Conservation (phyloP, 2,888 invertebrate genomes). For the Epinotia bilunana region DNA sequence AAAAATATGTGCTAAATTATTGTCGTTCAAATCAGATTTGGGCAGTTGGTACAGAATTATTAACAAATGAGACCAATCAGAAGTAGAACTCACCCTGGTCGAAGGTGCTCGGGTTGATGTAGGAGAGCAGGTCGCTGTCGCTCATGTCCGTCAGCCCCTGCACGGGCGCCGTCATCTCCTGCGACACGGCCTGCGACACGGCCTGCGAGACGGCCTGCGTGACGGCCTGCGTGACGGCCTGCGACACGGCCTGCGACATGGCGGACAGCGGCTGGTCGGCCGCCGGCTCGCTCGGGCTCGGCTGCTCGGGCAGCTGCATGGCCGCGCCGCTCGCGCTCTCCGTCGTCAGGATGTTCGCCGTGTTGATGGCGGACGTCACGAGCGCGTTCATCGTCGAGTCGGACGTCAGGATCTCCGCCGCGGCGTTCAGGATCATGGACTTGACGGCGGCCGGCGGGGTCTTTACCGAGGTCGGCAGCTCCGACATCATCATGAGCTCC, state of each 20-base stretch:
- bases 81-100: slow-evolving; percentile 88
- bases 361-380: slow-evolving; percentile 83
- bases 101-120: slow-evolving; percentile 95
- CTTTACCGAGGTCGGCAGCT: slow-evolving; percentile 76
- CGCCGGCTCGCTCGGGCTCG: slow-evolving; percentile 66
- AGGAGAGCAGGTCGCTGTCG: slow-evolving; percentile 93
- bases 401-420: slow-evolving; percentile 88
- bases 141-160: slow-evolving; percentile 93
- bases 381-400: slow-evolving; percentile 84
- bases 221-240: slow-evolving; percentile 79
- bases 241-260: slow-evolving; percentile 82
- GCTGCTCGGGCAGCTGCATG: slow-evolving; percentile 56
- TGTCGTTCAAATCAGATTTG: no score
- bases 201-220: slow-evolving; percentile 80
- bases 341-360: slow-evolving; percentile 75
- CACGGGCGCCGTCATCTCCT: slow-evolving; percentile 85
- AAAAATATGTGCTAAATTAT: no score
- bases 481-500: slow-evolving; percentile 74
- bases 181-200: slow-evolving; percentile 78
- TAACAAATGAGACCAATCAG: slow-evolving; percentile 20
- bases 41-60: slow-evolving; percentile 5
- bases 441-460: slow-evolving; percentile 87
- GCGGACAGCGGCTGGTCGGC: slow-evolving; percentile 72
- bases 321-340: slow-evolving; percentile 63
- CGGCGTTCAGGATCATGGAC: slow-evolving; percentile 90